phyloP scores from a whole-genome alignment of 2,113 vertebrate species.

The Hepsetus odoe region DNA sequence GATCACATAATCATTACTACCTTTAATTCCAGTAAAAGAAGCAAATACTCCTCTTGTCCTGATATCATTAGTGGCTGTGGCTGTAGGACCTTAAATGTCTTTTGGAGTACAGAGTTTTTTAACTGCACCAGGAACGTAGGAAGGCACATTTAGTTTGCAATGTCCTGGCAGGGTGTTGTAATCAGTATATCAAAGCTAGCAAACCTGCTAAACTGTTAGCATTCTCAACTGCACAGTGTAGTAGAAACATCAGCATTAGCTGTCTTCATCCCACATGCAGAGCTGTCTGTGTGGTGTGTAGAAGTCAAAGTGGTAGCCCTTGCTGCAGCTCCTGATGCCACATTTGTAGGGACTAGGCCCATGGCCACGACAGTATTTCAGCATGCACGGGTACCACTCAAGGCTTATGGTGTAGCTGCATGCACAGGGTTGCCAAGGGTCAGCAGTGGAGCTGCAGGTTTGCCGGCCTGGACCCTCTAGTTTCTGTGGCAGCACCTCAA shows the following conservation, averaged over 20 bases:
- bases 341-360: conserved; percentile 89
- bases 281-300: conserved; percentile 88
- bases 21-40: too few species aligned
- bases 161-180: too few species aligned
- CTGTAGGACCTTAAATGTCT: too few species aligned
- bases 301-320: conserved; percentile 88
- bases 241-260: conserved; percentile 62
- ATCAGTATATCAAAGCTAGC: not conserved
- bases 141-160: too few species aligned
- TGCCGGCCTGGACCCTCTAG: conserved; percentile 70
- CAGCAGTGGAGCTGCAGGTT: conserved; percentile 76
- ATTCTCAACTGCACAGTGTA: not conserved
- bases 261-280: conserved; percentile 93
- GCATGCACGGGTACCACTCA: conserved; percentile 95
- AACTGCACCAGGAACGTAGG: too few species aligned
- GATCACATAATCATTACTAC: too few species aligned
- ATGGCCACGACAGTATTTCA: conserved; percentile 90
- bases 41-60: too few species aligned
- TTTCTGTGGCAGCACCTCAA: conserved; percentile 81
- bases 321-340: conserved; percentile 96
- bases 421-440: conserved; percentile 83
- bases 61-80: too few species aligned
- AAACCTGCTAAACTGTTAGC: not conserved
- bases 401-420: conserved; percentile 88
- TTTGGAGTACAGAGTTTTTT: too few species aligned